Base-by-base conservation (phyloP, 1,140 invertebrate species). In the Tigriopus japonicus region DNA sequence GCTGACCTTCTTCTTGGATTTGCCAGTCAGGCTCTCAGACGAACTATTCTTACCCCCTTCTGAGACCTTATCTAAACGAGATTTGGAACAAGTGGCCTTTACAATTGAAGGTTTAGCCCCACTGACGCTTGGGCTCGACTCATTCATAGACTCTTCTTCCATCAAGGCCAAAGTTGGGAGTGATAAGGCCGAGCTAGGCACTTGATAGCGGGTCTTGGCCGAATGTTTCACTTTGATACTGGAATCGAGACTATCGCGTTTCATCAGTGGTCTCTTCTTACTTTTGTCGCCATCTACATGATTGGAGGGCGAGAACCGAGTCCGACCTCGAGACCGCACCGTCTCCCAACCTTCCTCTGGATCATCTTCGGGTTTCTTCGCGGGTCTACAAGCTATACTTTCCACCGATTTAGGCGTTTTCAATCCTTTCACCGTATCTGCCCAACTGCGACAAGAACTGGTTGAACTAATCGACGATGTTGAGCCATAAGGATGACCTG, bases 361-460 rank as follows among this genome's bases (percentile, higher is more conserved):
- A n/a, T 60, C 58, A 9, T 49, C 42, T 6, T 17, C 42, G 10
- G n/a, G 14, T 10, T 52, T 13, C 15, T 40, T 42, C 28, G 35
- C 35, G 15, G 15, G 14, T 5, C 12, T 40, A 19, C 3, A 15
- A 13, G 13, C 21, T 5, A 61, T 15, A 15, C 53, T 54, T 6
- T 61, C 59, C 14, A 53, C 51, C 10, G 58, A 59, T 15, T 10
- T 28, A 1, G 28, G 41, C 2, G 42, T 61, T 24, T 56, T 40
- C 15, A 15, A 17, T 7, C 59, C 59, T 54, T 61, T 61, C 2
- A 61, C 59, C 3, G 59, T 61, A 19, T 61, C 59, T 21, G 59
- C 59, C 59, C 59, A 61, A 53, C 49, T 53, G 3, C 59, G 14
- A 15, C 13, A 40, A 5, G 55, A 58, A 23, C 55, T 42, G 17